Conservation (phyloP, 2,888 invertebrate species). For the Stenolophus ochropezus region DNA sequence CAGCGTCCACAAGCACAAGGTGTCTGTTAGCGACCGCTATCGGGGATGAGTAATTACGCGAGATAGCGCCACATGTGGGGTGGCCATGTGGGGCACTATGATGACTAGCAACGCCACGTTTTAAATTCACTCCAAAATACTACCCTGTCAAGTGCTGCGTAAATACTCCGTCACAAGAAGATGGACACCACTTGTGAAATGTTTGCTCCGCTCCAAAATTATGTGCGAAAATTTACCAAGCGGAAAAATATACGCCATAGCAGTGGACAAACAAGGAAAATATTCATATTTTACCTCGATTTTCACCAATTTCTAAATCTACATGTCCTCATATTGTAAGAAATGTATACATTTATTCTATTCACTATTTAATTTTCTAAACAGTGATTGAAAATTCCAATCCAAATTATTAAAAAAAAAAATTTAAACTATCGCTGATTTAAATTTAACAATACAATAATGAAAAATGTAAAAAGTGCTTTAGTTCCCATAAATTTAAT, state of each 20-base stretch:
- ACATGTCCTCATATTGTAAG: no score
- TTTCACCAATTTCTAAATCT: no score
- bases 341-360: no score
- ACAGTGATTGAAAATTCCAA: no score
- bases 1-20: constrained; percentile 22
- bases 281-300: no score
- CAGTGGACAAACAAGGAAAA: no score
- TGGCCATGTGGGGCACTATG: constrained; percentile 33
- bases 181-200: constrained; percentile 8
- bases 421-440: no score
- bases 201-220: neutral
- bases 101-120: constrained; percentile 22
- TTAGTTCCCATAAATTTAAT: no score
- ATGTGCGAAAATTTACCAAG: neutral
- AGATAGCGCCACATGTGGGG: constrained; percentile 50
- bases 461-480: no score
- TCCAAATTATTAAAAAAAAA: no score
- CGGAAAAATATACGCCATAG: neutral
- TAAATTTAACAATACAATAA: no score
- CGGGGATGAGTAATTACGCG: constrained; percentile 48
- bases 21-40: constrained; percentile 53
- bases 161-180: constrained; percentile 31
- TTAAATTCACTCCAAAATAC: constrained; percentile 43
- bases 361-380: no score
- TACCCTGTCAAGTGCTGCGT: constrained; percentile 13